Percentiles rank a stretch among this genome's conserved stretches.
phyloP scores from a whole-genome alignment of 1,140 invertebrate genomes.

The Rhyacophila brunnea region DNA sequence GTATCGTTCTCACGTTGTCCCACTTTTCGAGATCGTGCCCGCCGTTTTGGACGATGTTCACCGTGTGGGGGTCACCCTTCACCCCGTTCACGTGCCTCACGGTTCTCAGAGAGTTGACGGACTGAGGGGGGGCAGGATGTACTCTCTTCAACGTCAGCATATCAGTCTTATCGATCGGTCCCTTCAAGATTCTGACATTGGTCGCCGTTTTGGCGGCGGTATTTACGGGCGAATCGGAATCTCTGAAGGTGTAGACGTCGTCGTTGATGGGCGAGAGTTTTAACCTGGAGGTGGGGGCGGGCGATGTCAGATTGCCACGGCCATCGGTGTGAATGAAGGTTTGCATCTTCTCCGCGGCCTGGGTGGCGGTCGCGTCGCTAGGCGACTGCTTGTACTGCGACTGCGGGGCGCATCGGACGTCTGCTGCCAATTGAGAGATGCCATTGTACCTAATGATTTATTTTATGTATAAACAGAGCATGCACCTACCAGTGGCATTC shows the following conservation, averaged over 20 bases:
- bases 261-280: slow-evolving; percentile 7
- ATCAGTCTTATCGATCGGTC: too few relatives aligned
- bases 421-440: slow-evolving; percentile 53
- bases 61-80: background rate
- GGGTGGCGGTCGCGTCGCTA: slow-evolving; percentile 19
- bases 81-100: slow-evolving; percentile 7
- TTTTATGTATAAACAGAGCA: too few relatives aligned
- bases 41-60: slow-evolving; percentile 15
- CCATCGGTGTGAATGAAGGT: slow-evolving; percentile 15
- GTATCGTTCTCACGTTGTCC: background rate
- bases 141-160: too few relatives aligned
- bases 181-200: background rate
- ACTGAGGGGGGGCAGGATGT: too few relatives aligned
- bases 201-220: slow-evolving; percentile 43
- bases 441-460: slow-evolving; percentile 48
- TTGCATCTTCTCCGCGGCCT: slow-evolving; percentile 40
- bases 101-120: background rate
- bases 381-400: slow-evolving; percentile 43
- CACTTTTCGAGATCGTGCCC: slow-evolving; percentile 8
- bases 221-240: slow-evolving; percentile 37
- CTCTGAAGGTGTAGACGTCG: slow-evolving; percentile 32
- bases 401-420: slow-evolving; percentile 38
- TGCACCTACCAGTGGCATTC: too few relatives aligned
- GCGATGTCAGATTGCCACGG: slow-evolving; percentile 5
- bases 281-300: slow-evolving; percentile 3